These are phyloP conservation scores for Grus americana DNA, from an alignment of 2,113 vertebrate species.

Conservation along the genomic window DNA sequence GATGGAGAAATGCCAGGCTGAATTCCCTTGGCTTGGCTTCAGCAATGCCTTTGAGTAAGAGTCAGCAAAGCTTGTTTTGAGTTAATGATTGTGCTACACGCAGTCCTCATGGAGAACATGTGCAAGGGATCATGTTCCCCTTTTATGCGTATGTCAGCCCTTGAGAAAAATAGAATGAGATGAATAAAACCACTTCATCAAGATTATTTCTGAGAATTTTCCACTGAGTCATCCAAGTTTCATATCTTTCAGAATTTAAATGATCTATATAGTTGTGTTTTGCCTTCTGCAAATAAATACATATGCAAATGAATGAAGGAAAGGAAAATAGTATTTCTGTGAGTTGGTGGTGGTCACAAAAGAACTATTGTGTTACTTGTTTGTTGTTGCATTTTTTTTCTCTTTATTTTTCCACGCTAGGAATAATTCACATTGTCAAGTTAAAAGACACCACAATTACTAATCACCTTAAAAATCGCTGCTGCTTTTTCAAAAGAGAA, in stretches of 20 bases:
- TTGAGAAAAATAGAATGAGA: constrained; percentile 47
- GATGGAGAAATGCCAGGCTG: constrained; percentile 21
- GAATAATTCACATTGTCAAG: neutral
- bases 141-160: constrained; percentile 12
- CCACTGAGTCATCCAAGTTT: constrained; percentile 25
- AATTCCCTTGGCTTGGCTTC: constrained; percentile 42
- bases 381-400: neutral
- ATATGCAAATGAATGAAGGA: neutral
- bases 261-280: neutral
- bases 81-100: constrained; percentile 4
- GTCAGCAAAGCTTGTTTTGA: constrained; percentile 32
- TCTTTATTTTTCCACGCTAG: neutral
- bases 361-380: neutral
- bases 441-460: neutral
- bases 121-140: constrained; percentile 42
- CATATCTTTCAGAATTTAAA: neutral
- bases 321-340: constrained; percentile 12
- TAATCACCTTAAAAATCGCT: constrained; percentile 1
- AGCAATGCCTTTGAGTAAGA: constrained; percentile 31
- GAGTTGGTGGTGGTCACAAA: neutral
- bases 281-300: constrained; percentile 15
- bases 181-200: constrained; percentile 35
- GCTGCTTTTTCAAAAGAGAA: neutral
- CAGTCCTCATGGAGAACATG: constrained; percentile 49
- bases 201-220: constrained; percentile 29